Evolutionary conservation across 1,140 invertebrate genomes (phyloP), one percentile per base, ranked within the genome.

Genomic region (Papilio dardanus): DNA sequence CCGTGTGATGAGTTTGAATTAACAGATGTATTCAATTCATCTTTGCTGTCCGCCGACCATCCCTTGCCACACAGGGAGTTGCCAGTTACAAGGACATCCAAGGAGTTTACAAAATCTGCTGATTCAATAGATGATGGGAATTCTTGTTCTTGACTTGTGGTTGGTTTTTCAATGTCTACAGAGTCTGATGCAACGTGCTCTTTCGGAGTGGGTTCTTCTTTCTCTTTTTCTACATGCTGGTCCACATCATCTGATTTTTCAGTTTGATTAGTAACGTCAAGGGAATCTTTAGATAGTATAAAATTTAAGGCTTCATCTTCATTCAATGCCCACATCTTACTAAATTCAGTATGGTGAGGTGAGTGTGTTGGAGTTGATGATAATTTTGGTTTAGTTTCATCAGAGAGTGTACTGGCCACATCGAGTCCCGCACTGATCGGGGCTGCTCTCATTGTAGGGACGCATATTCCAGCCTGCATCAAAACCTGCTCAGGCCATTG

Each of bases 401-500:
- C 94, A n/a, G 80, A 89, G 16, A 97, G 92, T 8, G 95, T 96
- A 76, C 95, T 96, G 10, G 96, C 96, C 10, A 97, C 95, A 93
- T 97, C 97, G 6, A 96, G 90, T 1, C 95, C 96, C 74, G 93
- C 94, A 85, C 89, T 86, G 76, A 96, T 95, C 54, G 95, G 97
- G 84, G 95, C 96, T 28, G 94, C 95, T 89, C 95, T 96, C 89
- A 96, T 94, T 8, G 96, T 96, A 8, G 96, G 96, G 14, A 96
- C 95, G 96, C 97, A 98, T 35, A 98, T 94, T 16, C 98, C 98
- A 21, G 98, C 96, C 75, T 99, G 93, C 80, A 97, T 94, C 5
- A 99, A 88, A 2, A 98, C 96, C n/a, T 96, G 95, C 77, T 95
- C 96, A 0, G 96, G 96, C 98, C 98, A 99, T 46, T 95, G 95